These are phyloP conservation scores for Rhynchonycteris naso DNA, from an alignment of 2,797 vertebrate species.

Conservation along the genomic window DNA sequence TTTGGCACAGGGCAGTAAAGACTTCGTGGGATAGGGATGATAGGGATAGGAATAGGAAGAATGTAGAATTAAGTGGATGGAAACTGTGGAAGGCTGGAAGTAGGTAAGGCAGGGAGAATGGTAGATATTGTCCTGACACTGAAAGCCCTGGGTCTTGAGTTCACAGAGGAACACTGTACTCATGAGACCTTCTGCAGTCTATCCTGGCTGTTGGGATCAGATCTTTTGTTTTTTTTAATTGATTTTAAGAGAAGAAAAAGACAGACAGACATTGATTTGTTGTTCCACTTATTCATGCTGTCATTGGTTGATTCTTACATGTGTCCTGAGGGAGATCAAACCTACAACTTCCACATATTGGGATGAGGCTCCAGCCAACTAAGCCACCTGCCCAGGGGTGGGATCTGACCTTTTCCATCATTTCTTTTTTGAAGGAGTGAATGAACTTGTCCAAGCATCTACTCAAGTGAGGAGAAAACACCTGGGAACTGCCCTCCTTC, in stretches of 20 bases:
- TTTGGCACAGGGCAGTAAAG: background rate
- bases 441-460: background rate
- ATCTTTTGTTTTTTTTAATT: too few relatives aligned
- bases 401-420: background rate
- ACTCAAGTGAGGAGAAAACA: background rate
- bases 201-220: background rate
- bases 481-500: background rate
- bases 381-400: too few relatives aligned
- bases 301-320: too few relatives aligned
- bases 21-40: background rate
- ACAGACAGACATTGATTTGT: too few relatives aligned
- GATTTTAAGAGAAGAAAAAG: too few relatives aligned
- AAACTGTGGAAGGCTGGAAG: background rate
- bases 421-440: background rate
- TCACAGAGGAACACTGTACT: background rate
- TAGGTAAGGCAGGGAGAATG: background rate
- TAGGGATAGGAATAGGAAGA: background rate
- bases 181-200: background rate
- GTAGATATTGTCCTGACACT: background rate
- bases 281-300: too few relatives aligned
- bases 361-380: too few relatives aligned
- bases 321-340: too few relatives aligned
- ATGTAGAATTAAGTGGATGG: background rate
- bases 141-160: background rate
- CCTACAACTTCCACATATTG: too few relatives aligned